Evolutionary conservation across 2,113 vertebrate species (phyloP).

Genomic region (Mormyrus lacerda): DNA sequence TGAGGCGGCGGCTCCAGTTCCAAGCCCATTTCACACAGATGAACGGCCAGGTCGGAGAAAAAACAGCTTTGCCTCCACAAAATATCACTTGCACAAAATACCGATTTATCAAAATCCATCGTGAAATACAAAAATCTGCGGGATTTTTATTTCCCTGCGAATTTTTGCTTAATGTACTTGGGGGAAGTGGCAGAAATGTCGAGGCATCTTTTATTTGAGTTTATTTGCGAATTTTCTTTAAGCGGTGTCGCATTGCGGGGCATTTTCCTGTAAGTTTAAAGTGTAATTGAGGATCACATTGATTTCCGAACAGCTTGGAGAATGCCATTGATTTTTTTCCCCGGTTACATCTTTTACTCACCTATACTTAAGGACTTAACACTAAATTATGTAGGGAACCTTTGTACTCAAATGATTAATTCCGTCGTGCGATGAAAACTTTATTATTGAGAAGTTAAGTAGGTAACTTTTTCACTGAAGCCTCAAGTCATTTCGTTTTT

Average conservation of each 20-base stretch:
- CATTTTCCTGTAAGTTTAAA: not conserved
- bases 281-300: constrained; percentile 13
- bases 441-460: not conserved
- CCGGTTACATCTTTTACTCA: not conserved
- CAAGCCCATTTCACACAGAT: constrained; percentile 57
- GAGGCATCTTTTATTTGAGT: not conserved
- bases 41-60: constrained; percentile 21
- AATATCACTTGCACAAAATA: constrained; percentile 45
- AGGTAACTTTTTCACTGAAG: not conserved
- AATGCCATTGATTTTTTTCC: not conserved
- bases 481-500: not conserved
- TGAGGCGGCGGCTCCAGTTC: constrained; percentile 52
- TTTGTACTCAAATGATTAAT: not conserved
- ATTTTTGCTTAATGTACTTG: constrained; percentile 47
- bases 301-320: not conserved
- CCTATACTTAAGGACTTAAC: not conserved
- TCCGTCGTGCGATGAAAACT: not conserved
- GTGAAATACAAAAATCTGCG: constrained; percentile 40
- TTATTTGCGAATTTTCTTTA: not conserved
- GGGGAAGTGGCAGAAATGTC: not conserved
- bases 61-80: constrained; percentile 47
- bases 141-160: constrained; percentile 49
- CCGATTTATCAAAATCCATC: constrained; percentile 60
- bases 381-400: not conserved
- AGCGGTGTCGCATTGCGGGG: not conserved